Evolutionary conservation across 1,140 invertebrate genomes (phyloP), one percentile per base, ranked within the genome.

Genomic region (Drosophila ambigua): DNA sequence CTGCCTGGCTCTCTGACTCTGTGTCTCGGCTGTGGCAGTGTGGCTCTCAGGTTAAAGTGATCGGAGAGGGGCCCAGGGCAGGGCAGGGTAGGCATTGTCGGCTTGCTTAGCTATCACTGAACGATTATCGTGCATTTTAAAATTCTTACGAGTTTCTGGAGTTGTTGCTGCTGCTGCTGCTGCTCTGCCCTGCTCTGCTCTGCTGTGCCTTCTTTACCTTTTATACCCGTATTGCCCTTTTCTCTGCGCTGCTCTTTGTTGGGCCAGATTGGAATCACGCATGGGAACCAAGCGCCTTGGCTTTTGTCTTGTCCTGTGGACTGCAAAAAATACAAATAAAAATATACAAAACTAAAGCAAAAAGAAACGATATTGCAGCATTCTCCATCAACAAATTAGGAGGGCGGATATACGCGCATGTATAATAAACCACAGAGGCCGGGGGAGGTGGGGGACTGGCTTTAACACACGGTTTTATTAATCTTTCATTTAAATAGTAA

Each of bases 81-180:
- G 31, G 43, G 26, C 23, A 58, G 52, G 44, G 54, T 51, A 58
- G 72, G 76, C 85, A 79, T 88, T 88, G 87, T 90, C 88, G 88
- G 89, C 89, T 84, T 77, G 89, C 89, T 88, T 85, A 81, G 89
- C 89, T 91, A 91, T 91, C 89, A 91, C 84, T 85, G 89, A 91
- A 85, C 90, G 90, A 91, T 91, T 91, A 91, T 91, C 90, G 83
- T 90, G 90, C 85, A 91, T 91, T 91, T 91, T 91, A 91, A 91
- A 91, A 91, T 91, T 91, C 90, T 91, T 91, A 91, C 81, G 89
- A 91, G 90, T 90, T 87, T 90, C 82, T 77, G 31, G 31, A 31
- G 31, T 31, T 31, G 31, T 31, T 9, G 31, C 31, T 31, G 31
- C 31, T 31, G 59, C 57, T 66, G 66, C 52, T 67, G 65, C 45